A percentile compares a stretch with the other conserved stretches of the same genome.
Conservation (phyloP, 2,888 invertebrate species). For the Teleogryllus oceanicus region DNA sequence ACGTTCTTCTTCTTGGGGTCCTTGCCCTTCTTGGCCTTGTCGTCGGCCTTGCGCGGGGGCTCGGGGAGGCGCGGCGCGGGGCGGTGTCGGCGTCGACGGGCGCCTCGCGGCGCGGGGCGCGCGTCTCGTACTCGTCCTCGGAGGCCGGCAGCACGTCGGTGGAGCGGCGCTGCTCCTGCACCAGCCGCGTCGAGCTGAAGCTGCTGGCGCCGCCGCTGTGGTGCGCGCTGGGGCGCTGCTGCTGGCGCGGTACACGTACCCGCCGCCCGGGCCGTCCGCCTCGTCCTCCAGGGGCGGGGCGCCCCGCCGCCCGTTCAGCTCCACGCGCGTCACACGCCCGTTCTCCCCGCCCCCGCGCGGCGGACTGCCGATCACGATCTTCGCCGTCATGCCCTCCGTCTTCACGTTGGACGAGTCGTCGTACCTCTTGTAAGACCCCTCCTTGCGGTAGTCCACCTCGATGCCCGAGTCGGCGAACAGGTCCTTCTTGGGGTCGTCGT, state of each 20-base stretch:
- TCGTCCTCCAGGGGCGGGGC: conserved; percentile 38
- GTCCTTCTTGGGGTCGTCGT: conserved; percentile 50
- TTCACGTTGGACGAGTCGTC: neutral
- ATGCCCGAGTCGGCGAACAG: conserved; percentile 74
- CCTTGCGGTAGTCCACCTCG: conserved; percentile 74
- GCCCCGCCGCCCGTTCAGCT: conserved; percentile 30
- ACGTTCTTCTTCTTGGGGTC: conserved; percentile 59
- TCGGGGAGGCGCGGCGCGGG: conserved; percentile 48
- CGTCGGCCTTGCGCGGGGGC: conserved; percentile 52
- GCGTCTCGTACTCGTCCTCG: neutral
- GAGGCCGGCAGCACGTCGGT: conserved; percentile 33
- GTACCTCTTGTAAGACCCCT: conserved; percentile 42
- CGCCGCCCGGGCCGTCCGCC: conserved; percentile 49
- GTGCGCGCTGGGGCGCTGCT: neutral
- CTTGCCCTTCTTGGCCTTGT: conserved; percentile 55
- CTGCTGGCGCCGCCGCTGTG: conserved; percentile 41
- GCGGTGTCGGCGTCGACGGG: conserved; percentile 40
- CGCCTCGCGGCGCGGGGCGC: conserved; percentile 43
- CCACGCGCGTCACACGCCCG: conserved; percentile 30
- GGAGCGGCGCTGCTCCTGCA: conserved; percentile 30
- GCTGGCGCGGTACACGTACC: conserved; percentile 41
- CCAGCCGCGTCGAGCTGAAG: conserved; percentile 29
- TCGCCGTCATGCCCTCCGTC: conserved; percentile 3
- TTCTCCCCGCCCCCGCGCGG: neutral
- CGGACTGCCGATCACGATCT: conserved; percentile 2